These are phyloP conservation scores for Antrozous pallidus DNA, from an alignment of 2,797 vertebrate genomes.

Conservation along the genomic window DNA sequence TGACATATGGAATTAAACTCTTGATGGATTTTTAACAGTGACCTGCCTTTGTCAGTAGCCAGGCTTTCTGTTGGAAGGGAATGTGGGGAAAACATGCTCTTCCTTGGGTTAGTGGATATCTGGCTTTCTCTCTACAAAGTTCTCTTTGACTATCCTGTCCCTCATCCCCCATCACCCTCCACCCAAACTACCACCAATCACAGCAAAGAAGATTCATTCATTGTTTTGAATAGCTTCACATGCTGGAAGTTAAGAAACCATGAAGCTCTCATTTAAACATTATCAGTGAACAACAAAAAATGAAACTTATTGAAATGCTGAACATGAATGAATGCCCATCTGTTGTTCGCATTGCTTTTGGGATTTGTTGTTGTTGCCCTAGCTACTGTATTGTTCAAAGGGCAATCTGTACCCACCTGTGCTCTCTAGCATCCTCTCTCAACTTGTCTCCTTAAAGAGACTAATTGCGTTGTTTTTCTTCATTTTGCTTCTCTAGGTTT, in stretches of 20 bases:
- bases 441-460: background rate
- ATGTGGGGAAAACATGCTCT: background rate
- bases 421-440: background rate
- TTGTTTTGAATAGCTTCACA: background rate
- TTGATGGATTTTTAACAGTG: slow-evolving; percentile 25
- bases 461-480: background rate
- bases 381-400: background rate
- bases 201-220: background rate
- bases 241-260: background rate
- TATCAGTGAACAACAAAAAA: background rate
- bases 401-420: background rate
- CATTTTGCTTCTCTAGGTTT: slow-evolving; percentile 25
- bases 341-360: background rate
- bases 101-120: background rate
- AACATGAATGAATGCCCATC: slow-evolving; percentile 27
- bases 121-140: background rate
- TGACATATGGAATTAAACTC: slow-evolving; percentile 57
- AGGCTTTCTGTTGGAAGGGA: background rate
- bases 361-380: background rate
- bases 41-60: background rate
- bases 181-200: background rate
- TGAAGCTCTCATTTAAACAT: background rate
- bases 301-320: background rate
- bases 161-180: background rate
- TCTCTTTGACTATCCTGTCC: background rate